Evolutionary conservation across 2,888 invertebrate genomes (phyloP).

Genomic region (Xestia c-nigrum): DNA sequence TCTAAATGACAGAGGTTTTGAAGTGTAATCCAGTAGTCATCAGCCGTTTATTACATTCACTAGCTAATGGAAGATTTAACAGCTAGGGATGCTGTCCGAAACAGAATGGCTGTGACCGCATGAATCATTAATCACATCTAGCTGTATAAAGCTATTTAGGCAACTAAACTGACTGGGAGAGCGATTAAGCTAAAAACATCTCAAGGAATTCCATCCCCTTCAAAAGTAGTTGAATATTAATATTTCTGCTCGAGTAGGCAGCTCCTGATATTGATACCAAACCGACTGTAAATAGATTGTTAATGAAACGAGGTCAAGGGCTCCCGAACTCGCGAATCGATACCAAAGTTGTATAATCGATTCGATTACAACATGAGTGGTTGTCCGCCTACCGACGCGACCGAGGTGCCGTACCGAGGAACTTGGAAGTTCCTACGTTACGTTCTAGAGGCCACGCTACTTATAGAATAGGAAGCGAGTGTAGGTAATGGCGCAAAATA

Average conservation of each 20-base stretch:
- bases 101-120: constrained; percentile 34
- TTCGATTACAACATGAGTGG: constrained; percentile 59
- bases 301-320: constrained; percentile 67
- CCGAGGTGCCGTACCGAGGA: constrained; percentile 21
- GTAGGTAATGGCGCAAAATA: constrained; percentile 91
- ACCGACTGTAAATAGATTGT: constrained; percentile 56
- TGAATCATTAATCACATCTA: constrained; percentile 46
- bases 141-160: constrained; percentile 24
- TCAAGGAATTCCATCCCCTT: constrained; percentile 29
- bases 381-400: constrained; percentile 34
- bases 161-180: constrained; percentile 23
- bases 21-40: constrained; percentile 12
- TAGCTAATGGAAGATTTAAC: constrained; percentile 45
- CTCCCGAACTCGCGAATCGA: constrained; percentile 63
- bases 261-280: constrained; percentile 48
- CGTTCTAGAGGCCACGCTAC: constrained; percentile 85
- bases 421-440: constrained; percentile 69
- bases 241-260: constrained; percentile 39
- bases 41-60: constrained; percentile 19
- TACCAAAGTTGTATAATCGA: constrained; percentile 61
- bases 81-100: constrained; percentile 28
- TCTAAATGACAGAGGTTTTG: neutral
- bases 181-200: constrained; percentile 19
- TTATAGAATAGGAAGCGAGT: constrained; percentile 91
- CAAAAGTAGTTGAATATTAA: constrained; percentile 38